A percentile compares a stretch with the other conserved stretches of the same genome.
phyloP scores from a whole-genome alignment of 2,113 vertebrate species.

The Sclerurus mexicanus region DNA sequence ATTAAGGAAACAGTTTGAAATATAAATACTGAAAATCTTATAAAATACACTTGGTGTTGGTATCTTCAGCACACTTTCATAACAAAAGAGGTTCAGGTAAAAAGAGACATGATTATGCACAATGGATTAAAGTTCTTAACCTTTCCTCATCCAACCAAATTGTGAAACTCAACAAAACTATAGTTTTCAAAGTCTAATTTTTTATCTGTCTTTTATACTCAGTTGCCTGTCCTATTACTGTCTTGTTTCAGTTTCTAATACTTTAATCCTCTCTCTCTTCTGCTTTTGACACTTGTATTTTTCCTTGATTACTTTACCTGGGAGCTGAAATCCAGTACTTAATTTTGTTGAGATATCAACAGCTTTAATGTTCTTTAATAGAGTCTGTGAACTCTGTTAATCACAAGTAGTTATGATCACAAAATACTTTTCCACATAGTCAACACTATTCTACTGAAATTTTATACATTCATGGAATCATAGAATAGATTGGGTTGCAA shows the following conservation, averaged over 20 bases:
- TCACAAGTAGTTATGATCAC: neutral
- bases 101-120: fast-evolving
- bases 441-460: neutral
- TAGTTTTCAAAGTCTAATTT: neutral
- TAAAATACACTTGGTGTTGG: neutral
- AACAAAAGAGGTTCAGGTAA: neutral
- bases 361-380: neutral
- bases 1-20: neutral
- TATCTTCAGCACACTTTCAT: neutral
- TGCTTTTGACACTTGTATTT: fast-evolving
- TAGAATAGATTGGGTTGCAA: neutral
- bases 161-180: neutral
- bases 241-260: neutral
- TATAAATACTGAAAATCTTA: neutral
- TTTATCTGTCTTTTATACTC: neutral
- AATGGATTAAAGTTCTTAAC: neutral
- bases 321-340: neutral
- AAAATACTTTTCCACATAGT: neutral
- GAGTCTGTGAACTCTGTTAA: neutral
- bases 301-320: neutral
- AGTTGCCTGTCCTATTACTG: neutral
- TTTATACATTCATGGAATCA: neutral
- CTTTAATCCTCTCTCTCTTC: neutral
- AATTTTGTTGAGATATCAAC: neutral
- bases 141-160: neutral